Conservation (phyloP, 2,888 invertebrate species). For the Ephialtes manifestator region DNA sequence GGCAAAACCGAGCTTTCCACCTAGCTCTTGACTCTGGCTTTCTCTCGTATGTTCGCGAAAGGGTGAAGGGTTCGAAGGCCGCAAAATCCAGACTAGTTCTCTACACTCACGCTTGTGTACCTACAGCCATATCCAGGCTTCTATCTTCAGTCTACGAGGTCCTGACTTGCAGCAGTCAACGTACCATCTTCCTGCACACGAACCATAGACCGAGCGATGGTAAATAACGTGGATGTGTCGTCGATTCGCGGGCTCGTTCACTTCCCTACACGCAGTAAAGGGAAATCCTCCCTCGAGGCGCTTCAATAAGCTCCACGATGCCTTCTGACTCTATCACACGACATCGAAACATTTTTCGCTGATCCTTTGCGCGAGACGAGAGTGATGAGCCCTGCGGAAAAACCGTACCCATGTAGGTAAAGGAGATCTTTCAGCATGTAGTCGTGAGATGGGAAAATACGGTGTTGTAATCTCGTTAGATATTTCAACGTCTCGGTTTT, state of each 20-base stretch:
- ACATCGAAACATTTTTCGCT: constrained; percentile 25
- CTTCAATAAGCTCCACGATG: constrained; percentile 27
- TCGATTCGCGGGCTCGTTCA: constrained; percentile 45
- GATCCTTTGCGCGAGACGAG: constrained; percentile 23
- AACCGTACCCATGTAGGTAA: constrained; percentile 64
- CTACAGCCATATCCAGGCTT: constrained; percentile 13
- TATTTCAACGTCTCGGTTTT: constrained; percentile 8
- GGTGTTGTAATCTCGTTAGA: background rate
- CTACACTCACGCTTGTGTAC: constrained; percentile 9
- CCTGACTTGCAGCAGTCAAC: constrained; percentile 7
- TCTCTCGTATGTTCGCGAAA: constrained; percentile 7
- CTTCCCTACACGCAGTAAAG: constrained; percentile 24
- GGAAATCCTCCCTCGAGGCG: constrained; percentile 52
- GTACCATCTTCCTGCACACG: background rate
- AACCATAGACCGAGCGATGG: constrained; percentile 30
- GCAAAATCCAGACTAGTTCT: constrained; percentile 38
- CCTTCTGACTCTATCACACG: constrained; percentile 16
- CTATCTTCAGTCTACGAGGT: constrained; percentile 20
- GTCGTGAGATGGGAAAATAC: background rate
- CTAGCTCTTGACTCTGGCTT: constrained; percentile 41
- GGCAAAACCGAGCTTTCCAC: constrained; percentile 43
- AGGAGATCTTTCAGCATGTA: constrained; percentile 53
- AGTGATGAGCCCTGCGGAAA: constrained; percentile 48
- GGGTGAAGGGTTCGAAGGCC: constrained; percentile 35
- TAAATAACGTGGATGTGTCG: constrained; percentile 44